Conservation (phyloP, 2,113 vertebrate genomes). For the Pteropus alecto region DNA sequence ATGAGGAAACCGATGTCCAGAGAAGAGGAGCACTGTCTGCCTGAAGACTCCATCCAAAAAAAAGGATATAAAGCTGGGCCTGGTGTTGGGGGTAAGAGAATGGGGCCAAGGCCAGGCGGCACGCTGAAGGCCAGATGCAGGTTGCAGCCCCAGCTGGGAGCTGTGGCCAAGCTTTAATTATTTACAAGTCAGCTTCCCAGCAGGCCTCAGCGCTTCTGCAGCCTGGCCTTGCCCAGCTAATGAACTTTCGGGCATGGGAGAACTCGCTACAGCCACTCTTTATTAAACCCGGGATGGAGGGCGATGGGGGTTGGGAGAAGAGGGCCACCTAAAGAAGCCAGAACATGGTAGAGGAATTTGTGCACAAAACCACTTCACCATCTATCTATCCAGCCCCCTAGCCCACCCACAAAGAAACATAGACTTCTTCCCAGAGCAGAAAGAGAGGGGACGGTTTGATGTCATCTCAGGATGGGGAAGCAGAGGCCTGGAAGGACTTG, state of each 20-base stretch:
- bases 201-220: neutral
- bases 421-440: neutral
- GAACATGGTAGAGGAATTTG: neutral
- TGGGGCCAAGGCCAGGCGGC: neutral
- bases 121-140: neutral
- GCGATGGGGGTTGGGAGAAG: neutral
- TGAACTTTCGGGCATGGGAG: neutral
- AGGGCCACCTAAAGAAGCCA: neutral
- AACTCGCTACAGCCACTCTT: neutral
- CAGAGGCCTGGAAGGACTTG: neutral
- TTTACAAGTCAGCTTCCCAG: neutral
- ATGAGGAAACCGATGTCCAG: neutral
- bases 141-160: neutral
- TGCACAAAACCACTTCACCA: neutral
- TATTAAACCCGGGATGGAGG: neutral
- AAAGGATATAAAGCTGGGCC: neutral
- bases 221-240: neutral
- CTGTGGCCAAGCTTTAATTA: neutral
- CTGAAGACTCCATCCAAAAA: neutral
- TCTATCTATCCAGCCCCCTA: neutral
- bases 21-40: neutral
- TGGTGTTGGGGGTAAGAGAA: neutral
- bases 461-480: neutral
- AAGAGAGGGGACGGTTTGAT: accelerated
- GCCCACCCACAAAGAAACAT: neutral